phyloP scores from a whole-genome alignment of 2,797 vertebrate genomes.

The Xenentodon cancila region DNA sequence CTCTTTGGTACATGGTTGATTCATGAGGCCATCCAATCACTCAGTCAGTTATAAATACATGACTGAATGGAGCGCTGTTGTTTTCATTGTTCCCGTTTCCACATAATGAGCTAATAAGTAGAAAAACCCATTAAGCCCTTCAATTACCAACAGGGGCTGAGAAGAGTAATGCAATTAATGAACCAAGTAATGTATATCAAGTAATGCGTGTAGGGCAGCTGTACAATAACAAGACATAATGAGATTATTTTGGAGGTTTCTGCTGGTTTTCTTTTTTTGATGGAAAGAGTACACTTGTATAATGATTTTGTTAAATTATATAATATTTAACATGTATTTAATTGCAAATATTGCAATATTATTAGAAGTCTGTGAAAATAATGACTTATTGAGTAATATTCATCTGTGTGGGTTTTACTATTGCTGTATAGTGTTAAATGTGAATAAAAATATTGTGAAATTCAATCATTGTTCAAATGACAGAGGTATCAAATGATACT shows the following conservation, averaged over 20 bases:
- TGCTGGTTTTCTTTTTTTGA: not conserved
- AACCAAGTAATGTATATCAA: constrained; percentile 8
- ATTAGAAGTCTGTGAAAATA: not conserved
- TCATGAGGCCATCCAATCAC: constrained; percentile 25
- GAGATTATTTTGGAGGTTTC: constrained; percentile 1
- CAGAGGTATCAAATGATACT: too few species aligned
- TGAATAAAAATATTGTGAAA: too few species aligned
- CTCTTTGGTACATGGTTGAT: constrained; percentile 13
- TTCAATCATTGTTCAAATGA: too few species aligned
- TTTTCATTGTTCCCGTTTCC: constrained; percentile 16
- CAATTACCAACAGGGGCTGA: constrained; percentile 1
- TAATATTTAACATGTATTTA: not conserved
- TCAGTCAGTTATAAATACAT: constrained; percentile 10
- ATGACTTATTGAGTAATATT: not conserved
- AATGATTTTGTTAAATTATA: not conserved
- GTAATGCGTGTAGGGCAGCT: not conserved
- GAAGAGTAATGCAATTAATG: constrained; percentile 22
- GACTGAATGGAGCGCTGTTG: constrained; percentile 4
- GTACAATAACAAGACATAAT: not conserved
- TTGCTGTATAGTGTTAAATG: too few species aligned
- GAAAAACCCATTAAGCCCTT: constrained; percentile 6
- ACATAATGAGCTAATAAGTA: constrained; percentile 17
- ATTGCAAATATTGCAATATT: not conserved
- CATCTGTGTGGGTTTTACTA: not conserved
- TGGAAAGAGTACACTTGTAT: not conserved